Percentiles rank a stretch among this genome's conserved stretches.
Evolutionary conservation across 2,113 vertebrate genomes (phyloP).

Genomic region (Scomber japonicus): DNA sequence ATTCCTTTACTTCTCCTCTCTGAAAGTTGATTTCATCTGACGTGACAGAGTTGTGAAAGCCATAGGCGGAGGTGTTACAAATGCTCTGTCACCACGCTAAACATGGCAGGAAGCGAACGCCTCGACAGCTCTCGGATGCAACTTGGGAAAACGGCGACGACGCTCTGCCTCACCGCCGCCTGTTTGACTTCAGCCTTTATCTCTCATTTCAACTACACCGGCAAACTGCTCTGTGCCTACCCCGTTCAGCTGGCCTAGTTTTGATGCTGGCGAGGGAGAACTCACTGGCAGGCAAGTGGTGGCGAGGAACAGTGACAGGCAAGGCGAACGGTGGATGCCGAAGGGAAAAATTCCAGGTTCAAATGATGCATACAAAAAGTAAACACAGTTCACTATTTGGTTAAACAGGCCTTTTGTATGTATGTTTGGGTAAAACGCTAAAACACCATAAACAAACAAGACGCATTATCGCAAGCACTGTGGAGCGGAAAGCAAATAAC

Average conservation of each 20-base stretch:
- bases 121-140: slow-evolving; percentile 64
- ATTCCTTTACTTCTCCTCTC: slow-evolving; percentile 49
- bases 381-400: slow-evolving; percentile 34
- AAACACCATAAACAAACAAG: slow-evolving; percentile 30
- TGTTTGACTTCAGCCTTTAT: slow-evolving; percentile 74
- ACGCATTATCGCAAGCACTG: slow-evolving; percentile 18
- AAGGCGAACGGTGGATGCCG: slow-evolving; percentile 23
- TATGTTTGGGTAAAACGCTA: slow-evolving; percentile 14
- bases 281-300: slow-evolving; percentile 30
- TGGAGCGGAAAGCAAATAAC: slow-evolving; percentile 19
- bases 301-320: slow-evolving; percentile 26
- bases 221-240: slow-evolving; percentile 54
- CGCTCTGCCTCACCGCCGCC: slow-evolving; percentile 54
- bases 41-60: slow-evolving; percentile 67
- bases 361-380: slow-evolving; percentile 42
- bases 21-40: slow-evolving; percentile 72
- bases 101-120: slow-evolving; percentile 62
- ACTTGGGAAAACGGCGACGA: slow-evolving; percentile 50
- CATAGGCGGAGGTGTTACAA: slow-evolving; percentile 72
- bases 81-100: slow-evolving; percentile 66
- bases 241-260: slow-evolving; percentile 71
- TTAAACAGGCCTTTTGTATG: slow-evolving; percentile 36
- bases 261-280: slow-evolving; percentile 45
- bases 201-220: slow-evolving; percentile 60
- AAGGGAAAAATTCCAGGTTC: slow-evolving; percentile 32